Evolutionary conservation across 2,113 vertebrate genomes (phyloP).

Genomic region (Aspiorhynchus laticeps): DNA sequence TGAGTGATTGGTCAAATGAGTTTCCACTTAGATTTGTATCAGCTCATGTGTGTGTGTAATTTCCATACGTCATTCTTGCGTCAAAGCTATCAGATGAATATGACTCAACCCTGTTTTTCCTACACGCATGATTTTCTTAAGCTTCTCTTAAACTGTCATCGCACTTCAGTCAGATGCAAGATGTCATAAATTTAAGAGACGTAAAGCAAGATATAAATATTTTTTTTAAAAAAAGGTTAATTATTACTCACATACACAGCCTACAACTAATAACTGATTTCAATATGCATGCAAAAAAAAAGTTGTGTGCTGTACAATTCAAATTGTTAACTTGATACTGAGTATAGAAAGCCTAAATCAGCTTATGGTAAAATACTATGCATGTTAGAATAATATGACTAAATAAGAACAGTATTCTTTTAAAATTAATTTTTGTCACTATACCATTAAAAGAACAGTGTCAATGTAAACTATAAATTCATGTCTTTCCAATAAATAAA

Average conservation of each 20-base stretch:
- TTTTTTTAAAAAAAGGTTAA: background rate
- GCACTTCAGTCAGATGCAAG: background rate
- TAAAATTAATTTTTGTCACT: too few relatives aligned
- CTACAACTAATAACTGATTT: background rate
- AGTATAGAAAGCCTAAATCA: background rate
- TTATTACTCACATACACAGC: background rate
- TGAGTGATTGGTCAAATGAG: background rate
- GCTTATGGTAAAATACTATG: background rate
- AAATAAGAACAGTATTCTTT: background rate
- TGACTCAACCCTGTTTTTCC: slow-evolving; percentile 26
- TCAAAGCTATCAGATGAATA: slow-evolving; percentile 3
- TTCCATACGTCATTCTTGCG: background rate
- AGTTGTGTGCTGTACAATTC: background rate
- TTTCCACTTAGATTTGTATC: slow-evolving; percentile 21
- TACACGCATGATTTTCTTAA: slow-evolving; percentile 4
- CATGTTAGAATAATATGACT: background rate
- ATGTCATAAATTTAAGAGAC: background rate
- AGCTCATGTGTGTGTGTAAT: background rate
- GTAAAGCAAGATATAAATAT: background rate
- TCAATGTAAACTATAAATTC: too few relatives aligned
- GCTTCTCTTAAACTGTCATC: slow-evolving; percentile 4
- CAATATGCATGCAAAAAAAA: background rate
- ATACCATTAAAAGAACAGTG: background rate
- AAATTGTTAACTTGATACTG: background rate
- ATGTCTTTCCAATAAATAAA: too few relatives aligned